Percentiles rank a stretch among this genome's conserved stretches.
phyloP scores from a whole-genome alignment of 2,888 invertebrate genomes.

The Andrena chrysosceles region DNA sequence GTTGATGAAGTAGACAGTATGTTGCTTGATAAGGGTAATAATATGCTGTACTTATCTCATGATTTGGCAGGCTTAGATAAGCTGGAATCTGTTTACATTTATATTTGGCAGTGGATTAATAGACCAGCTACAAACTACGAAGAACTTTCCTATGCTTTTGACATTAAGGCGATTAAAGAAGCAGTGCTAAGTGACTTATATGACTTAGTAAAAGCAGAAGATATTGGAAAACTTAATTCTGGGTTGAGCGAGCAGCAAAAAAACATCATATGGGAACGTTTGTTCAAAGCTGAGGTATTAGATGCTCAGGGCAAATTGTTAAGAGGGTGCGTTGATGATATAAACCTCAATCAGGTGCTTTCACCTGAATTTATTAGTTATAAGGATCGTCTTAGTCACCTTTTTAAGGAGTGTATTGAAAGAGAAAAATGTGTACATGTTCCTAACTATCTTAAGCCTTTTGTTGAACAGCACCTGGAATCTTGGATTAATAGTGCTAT shows the following conservation, averaged over 20 bases:
- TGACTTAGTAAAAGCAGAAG: constrained; percentile 60
- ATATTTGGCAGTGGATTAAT: constrained; percentile 20
- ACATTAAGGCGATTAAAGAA: constrained; percentile 48
- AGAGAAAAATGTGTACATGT: constrained; percentile 56
- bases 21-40: constrained; percentile 82
- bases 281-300: constrained; percentile 30
- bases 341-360: neutral
- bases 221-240: constrained; percentile 55
- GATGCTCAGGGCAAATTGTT: constrained; percentile 17
- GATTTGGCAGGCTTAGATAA: constrained; percentile 78
- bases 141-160: constrained; percentile 36
- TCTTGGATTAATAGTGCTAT: constrained; percentile 61
- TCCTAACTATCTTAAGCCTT: constrained; percentile 70
- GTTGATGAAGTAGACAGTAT: constrained; percentile 84
- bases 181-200: constrained; percentile 61
- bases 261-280: constrained; percentile 55
- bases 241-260: constrained; percentile 46
- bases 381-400: constrained; percentile 3
- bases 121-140: neutral
- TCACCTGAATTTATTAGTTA: constrained; percentile 9
- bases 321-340: neutral
- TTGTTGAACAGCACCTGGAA: constrained; percentile 72
- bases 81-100: constrained; percentile 77
- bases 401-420: constrained; percentile 54
- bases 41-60: constrained; percentile 81